Conservation (phyloP, 2,888 invertebrate genomes). For the Dryocosmus kuriphilus region DNA sequence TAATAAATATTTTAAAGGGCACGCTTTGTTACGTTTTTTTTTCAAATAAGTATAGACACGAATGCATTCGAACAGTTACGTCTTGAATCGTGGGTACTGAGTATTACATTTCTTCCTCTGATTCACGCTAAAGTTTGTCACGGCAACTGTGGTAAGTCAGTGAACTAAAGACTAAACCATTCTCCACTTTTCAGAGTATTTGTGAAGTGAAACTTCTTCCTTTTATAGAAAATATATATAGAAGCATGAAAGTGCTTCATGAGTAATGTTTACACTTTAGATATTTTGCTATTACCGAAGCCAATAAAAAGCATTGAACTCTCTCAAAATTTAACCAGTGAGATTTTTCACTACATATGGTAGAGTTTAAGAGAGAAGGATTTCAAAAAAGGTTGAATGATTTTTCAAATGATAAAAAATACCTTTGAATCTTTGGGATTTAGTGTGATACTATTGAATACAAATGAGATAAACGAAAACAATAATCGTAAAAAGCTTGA, state of each 20-base stretch:
- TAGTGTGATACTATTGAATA: no score
- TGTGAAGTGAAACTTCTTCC: conserved; percentile 15
- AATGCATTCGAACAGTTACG: background rate
- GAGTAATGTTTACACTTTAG: background rate
- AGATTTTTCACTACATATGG: no score
- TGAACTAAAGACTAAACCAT: conserved; percentile 2
- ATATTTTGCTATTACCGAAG: background rate
- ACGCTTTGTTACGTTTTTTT: background rate
- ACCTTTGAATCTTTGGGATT: background rate
- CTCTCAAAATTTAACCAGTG: no score
- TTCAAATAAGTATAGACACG: background rate
- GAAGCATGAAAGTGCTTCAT: conserved; percentile 5
- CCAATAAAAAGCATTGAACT: no score
- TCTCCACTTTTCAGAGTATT: background rate
- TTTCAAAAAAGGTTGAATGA: no score
- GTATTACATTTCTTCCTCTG: conserved; percentile 3
- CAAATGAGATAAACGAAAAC: background rate
- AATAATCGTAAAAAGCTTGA: background rate
- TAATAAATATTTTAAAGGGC: background rate
- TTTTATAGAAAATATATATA: background rate
- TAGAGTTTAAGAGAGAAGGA: no score
- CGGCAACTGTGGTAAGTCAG: conserved; percentile 12
- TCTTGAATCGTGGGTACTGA: background rate
- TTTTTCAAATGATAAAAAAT: background rate
- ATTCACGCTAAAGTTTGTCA: conserved; percentile 2